Percentiles rank a stretch among this genome's conserved stretches.
Conservation (phyloP, 2,797 vertebrate species). For the Psittacula derbiana region DNA sequence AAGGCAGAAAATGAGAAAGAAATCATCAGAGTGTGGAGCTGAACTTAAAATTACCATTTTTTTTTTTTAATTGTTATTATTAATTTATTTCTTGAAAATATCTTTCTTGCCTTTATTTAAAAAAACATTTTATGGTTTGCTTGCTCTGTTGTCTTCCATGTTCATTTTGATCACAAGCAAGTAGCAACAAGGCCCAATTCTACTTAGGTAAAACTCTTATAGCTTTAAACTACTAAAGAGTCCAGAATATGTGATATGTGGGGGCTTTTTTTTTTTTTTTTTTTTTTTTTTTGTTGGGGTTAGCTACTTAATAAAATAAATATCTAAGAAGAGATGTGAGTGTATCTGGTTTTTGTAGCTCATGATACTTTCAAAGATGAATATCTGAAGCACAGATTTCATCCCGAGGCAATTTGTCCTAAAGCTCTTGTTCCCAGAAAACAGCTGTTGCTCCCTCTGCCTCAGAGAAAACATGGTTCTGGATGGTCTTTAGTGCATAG, state of each 20-base stretch:
- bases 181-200: not conserved
- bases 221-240: not conserved
- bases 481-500: not conserved
- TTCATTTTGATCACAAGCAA: not conserved
- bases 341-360: not conserved
- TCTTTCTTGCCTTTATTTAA: not conserved
- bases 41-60: not conserved
- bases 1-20: not conserved
- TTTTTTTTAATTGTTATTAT: not conserved
- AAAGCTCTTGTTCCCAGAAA: not conserved
- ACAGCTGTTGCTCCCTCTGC: not conserved
- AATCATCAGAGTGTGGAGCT: not conserved
- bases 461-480: not conserved
- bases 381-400: not conserved
- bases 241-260: not conserved
- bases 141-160: not conserved
- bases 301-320: not conserved
- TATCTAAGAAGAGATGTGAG: not conserved
- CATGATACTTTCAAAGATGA: not conserved
- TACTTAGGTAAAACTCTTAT: not conserved
- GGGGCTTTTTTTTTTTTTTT: not conserved
- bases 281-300: not conserved
- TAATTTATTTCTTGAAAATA: not conserved
- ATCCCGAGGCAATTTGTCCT: not conserved
- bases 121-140: not conserved